Evolutionary conservation across 2,113 vertebrate species (phyloP).

Genomic region (Condylura cristata): DNA sequence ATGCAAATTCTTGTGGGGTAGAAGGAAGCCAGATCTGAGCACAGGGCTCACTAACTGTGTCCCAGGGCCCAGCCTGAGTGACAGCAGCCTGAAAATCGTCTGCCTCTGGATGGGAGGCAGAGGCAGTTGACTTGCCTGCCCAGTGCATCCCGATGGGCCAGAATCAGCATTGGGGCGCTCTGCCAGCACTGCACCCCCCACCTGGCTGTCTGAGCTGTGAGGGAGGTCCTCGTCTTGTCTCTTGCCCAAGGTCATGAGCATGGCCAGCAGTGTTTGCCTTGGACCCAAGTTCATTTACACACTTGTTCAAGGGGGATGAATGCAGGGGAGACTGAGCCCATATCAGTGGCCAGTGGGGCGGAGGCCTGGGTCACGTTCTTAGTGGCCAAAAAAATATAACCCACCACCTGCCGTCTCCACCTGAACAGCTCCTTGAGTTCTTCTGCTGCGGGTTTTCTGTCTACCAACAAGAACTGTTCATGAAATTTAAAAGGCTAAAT

Average conservation of each 20-base stretch:
- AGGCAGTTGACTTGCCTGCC: neutral
- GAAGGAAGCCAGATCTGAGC: neutral
- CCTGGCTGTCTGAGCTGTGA: neutral
- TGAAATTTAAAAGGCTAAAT: neutral
- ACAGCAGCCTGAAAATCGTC: neutral
- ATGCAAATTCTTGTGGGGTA: neutral
- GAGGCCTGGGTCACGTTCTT: neutral
- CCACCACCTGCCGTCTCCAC: neutral
- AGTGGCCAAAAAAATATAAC: neutral
- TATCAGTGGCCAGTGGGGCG: neutral
- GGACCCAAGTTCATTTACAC: neutral
- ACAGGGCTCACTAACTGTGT: neutral
- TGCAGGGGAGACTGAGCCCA: neutral
- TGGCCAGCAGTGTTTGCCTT: neutral
- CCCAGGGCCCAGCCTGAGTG: neutral
- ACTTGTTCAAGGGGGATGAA: neutral
- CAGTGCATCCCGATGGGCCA: neutral
- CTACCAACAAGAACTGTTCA: neutral
- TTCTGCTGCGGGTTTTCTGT: neutral
- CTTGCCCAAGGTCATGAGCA: neutral
- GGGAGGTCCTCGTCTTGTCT: neutral
- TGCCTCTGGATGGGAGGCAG: neutral
- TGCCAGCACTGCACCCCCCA: accelerated
- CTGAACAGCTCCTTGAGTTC: neutral
- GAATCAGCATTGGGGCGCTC: accelerated